Base-by-base conservation (phyloP, 2,797 vertebrate genomes). In the Uromys caudimaculatus region DNA sequence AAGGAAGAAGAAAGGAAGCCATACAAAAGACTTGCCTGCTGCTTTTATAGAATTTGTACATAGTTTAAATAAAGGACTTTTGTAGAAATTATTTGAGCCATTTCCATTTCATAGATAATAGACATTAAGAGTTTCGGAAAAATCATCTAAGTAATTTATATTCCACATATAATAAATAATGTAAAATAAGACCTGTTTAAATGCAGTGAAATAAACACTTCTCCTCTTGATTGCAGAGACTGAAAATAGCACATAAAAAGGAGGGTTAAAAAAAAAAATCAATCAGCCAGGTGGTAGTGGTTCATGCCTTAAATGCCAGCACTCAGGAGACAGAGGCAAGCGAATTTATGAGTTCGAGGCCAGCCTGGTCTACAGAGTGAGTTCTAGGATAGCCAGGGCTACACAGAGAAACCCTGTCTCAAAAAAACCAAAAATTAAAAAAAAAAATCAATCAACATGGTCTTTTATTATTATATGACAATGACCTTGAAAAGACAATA, bases 1-100 rank as follows among this genome's bases (percentile, higher is more conserved):
- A 71, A 92, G 17, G 84, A 75, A 82, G 52, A 94, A 95, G 56
- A 96, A 97, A 96, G 60, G n/a, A 91, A 86, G 17, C 71, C 81
- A 32, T 23, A 81, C 64, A 93, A 96, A 95, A 38, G 76, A 17
- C 8, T 38, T 11, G 50, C 24, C 54, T 24, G 52, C 23, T 32
- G 38, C 58, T 96, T 93, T 56, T 76, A 56, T 60, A 29, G 38
- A 64, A 79, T 69, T 60, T 92, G 41, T 76, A 35, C 17, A 78
- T 27, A 54, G 50, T 47, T 71, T 41, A 90, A 93, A 90, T 44
- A 35, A 81, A 81, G 54, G 54, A 78, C 11, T 83, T 83, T 69
- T 47, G 24, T 44, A 29, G 27, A 69, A 87, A 69, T 50, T 56
- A 81, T 71, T 85, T 95, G 86, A 85, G 79, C 77, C 92, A 95